Percentiles rank a stretch among this genome's conserved stretches.
These are phyloP conservation scores for Drosophila pegasa DNA, from an alignment of 2,888 invertebrate genomes.

Conservation along the genomic window DNA sequence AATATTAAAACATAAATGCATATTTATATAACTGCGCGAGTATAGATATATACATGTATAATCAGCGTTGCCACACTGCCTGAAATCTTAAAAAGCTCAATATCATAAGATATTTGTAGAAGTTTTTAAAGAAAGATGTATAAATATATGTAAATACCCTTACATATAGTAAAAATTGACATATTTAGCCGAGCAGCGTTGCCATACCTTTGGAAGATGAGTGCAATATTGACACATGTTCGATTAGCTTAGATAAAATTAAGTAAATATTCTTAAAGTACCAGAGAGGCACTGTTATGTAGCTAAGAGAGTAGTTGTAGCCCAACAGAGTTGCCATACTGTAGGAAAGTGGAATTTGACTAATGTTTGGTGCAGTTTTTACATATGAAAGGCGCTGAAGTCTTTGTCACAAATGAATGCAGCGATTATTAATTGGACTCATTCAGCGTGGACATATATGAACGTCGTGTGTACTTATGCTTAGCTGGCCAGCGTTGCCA, in stretches of 20 bases:
- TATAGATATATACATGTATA: too few relatives aligned
- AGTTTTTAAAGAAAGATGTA: not conserved
- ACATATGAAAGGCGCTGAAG: too few relatives aligned
- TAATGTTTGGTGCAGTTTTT: not conserved
- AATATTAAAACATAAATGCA: too few relatives aligned
- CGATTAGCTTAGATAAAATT: not conserved
- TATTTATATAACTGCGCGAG: too few relatives aligned
- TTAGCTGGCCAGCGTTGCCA: slow-evolving; percentile 7
- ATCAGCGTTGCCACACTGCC: not conserved
- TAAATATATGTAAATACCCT: not conserved
- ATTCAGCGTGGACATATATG: not conserved
- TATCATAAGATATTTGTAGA: not conserved
- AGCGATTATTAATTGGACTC: not conserved
- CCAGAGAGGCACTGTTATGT: too few relatives aligned
- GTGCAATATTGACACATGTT: not conserved
- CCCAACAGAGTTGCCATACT: not conserved
- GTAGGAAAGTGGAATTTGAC: not conserved
- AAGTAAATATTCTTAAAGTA: not conserved
- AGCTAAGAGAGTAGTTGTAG: too few relatives aligned
- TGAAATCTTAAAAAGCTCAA: not conserved
- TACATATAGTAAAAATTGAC: not conserved
- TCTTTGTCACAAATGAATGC: not conserved
- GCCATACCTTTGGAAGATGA: not conserved
- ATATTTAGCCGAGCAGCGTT: not conserved
- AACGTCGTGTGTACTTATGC: too few relatives aligned